Base-by-base conservation (phyloP, 2,888 invertebrate species). In the Troglohyphantes excavatus region DNA sequence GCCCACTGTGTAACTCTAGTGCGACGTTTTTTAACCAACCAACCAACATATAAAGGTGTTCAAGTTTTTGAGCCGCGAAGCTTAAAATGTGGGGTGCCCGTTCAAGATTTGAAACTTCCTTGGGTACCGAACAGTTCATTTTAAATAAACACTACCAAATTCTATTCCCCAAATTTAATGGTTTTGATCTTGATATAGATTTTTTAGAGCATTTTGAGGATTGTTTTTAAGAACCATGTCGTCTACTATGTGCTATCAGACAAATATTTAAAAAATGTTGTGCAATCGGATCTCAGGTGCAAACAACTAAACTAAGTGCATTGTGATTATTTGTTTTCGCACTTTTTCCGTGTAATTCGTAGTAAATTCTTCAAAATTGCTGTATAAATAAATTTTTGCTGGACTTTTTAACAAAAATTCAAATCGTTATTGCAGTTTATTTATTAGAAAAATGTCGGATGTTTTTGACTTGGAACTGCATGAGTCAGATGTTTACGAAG, bases 391-490 rank as follows among this genome's bases (percentile, higher is more conserved):
- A 13, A 53, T 2, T 53, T 53, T 53, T n/a, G 5, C n/a, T n/a
- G 13, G 17, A n/a, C 5, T n/a, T 53, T n/a, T 17, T 17, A 53
- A 39, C 7, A 39, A 46, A 11, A 53, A n/a, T 7, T n/a, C 5
- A 13, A 53, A 53, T n/a, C 13, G n/a, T 1, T 17, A 53, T 13
- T 53, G 53, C 17, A 53, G 53, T 53, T 1, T 0, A n/a, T n/a
- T 72, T 46, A 2, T 0, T 6, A 27, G 26, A 72, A 68, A 81
- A 75, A 91, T 91, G 91, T 81, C 91, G 11, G 97, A 97, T 94
- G 96, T 98, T 94, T 98, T 98, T 94, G 97, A 98, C 95, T 96
- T 98, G 94, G 98, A 98, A 94, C 95, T 98, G 93, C 96, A 96
- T 93, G 94, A 94, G 84, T 92, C 92, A 63, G 92, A 92, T n/a